phyloP scores from a whole-genome alignment of 1,140 invertebrate genomes.

The Magallana gigas region DNA sequence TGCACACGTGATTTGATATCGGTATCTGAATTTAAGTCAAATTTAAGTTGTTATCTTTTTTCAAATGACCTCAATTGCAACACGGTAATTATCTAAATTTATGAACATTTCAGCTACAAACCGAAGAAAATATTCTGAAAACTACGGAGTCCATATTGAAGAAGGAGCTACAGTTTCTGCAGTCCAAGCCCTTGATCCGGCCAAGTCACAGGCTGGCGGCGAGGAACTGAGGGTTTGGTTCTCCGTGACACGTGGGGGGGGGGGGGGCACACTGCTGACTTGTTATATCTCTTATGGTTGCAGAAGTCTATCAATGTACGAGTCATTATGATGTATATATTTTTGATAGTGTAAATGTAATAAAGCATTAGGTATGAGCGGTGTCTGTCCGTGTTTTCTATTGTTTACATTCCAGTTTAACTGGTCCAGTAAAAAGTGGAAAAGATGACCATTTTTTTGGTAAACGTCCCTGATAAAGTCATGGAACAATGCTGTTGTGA shows the following conservation, averaged over 20 bases:
- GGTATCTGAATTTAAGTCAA: not conserved
- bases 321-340: no score
- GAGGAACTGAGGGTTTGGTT: not conserved
- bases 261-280: no score
- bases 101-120: not conserved
- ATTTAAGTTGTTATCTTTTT: not conserved
- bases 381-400: no score
- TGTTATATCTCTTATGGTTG: no score
- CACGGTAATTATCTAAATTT: not conserved
- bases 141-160: not conserved
- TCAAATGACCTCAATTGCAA: not conserved
- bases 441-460: no score
- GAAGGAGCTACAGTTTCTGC: not conserved
- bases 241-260: not conserved
- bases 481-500: no score
- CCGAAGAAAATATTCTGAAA: conserved; percentile 12
- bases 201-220: not conserved
- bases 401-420: no score
- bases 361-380: no score
- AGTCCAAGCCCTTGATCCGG: not conserved
- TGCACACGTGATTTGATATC: not conserved
- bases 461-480: no score
- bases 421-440: no score
- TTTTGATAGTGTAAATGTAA: no score
- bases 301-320: no score